Evolutionary conservation across 2,797 vertebrate genomes (phyloP), one percentile per base, ranked within the genome.

Genomic region (Molossus molossus): DNA sequence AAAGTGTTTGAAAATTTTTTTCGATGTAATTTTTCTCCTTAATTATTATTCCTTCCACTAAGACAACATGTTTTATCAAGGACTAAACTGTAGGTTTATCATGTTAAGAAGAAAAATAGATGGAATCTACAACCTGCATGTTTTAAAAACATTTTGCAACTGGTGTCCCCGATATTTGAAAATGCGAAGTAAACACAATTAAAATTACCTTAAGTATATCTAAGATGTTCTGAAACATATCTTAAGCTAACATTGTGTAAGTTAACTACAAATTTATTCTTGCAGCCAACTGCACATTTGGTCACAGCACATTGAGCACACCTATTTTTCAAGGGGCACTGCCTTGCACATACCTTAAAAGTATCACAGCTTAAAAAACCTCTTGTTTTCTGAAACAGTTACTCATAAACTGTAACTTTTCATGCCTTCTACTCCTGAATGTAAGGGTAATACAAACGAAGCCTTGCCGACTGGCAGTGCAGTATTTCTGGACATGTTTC

Each of bases 331-430:
- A 92, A 94, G 58, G 25, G 58, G 37, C 64, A 40, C 69, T 58
- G 67, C 29, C 91, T 65, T 65, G 93, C 23, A 62, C 60, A 91
- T 89, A 84, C 58, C 90, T 96, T 58, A 70, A 55, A 79, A 89
- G 25, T 69, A 90, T 27, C 50, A 81, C 2, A 8, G 91, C 15
- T 81, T 65, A 69, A 45, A 93, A 81, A 57, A 70, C 17, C 27
- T 45, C 60, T 64, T 55, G 33, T 77, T 93, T 92, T 77, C 62
- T 57, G 48, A 94, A 92, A 76, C 62, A 75, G 92, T 88, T 70
- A 96, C 67, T 91, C 84, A 92, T 65, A 81, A 95, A 90, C 77
- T 67, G 1, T 29, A 55, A 73, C 57, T 90, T 91, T 89, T 65
- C 64, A 55, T 76, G 55, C 33, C 70, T 93, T 90, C 76, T 88